Evolutionary conservation across 2,113 vertebrate genomes (phyloP).

Genomic region (Percopsis transmontana): DNA sequence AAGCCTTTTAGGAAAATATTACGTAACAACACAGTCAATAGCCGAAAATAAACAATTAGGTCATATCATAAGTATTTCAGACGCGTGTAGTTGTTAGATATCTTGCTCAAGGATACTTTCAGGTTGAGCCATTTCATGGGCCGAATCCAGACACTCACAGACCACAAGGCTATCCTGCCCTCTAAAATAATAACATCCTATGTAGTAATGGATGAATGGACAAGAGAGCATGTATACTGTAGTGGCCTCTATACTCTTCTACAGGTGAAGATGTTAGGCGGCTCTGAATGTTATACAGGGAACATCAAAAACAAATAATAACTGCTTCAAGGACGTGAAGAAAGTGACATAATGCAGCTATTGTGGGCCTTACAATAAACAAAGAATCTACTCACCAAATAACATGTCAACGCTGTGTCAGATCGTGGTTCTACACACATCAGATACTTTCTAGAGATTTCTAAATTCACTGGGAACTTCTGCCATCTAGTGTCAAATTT

Average conservation of each 20-base stretch:
- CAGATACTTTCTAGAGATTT: neutral
- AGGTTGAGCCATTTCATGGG: too few relatives aligned
- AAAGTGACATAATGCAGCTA: too few relatives aligned
- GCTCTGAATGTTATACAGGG: conserved; percentile 12
- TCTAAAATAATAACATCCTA: conserved; percentile 43
- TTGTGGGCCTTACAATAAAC: neutral
- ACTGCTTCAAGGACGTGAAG: neutral
- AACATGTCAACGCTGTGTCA: neutral
- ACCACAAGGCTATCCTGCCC: too few relatives aligned
- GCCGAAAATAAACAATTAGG: neutral
- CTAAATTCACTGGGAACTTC: neutral
- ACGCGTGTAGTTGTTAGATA: too few relatives aligned
- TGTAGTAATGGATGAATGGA: conserved; percentile 11
- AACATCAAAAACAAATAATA: conserved; percentile 10
- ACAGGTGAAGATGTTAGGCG: conserved; percentile 22
- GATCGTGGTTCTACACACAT: neutral
- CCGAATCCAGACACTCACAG: too few relatives aligned
- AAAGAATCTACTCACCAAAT: neutral
- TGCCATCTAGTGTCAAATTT: conserved; percentile 56
- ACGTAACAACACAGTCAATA: too few relatives aligned
- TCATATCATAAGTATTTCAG: too few relatives aligned
- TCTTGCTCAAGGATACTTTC: too few relatives aligned
- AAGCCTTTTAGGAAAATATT: too few relatives aligned
- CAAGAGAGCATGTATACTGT: neutral
- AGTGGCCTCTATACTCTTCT: conserved; percentile 21